Percentiles rank a stretch among this genome's conserved stretches.
Evolutionary conservation across 2,113 vertebrate species (phyloP).

Genomic region (Myanophis thanlyinensis): DNA sequence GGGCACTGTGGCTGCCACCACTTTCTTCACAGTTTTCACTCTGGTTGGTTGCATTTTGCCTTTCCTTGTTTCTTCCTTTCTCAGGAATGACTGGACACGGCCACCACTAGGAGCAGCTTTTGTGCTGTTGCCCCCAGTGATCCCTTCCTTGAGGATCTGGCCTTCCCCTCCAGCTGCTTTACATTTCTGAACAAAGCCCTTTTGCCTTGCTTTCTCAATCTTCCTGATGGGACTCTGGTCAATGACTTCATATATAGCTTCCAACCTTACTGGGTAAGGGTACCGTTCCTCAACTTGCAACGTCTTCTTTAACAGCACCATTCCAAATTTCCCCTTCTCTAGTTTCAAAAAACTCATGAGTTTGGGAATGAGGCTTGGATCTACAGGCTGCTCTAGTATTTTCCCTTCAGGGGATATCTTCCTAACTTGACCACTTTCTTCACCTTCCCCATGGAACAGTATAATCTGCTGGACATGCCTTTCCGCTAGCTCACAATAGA

Average conservation of each 20-base stretch:
- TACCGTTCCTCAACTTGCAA: conserved; percentile 95
- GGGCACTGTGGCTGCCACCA: conserved; percentile 37
- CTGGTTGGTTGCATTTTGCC: conserved; percentile 62
- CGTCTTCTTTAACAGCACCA: conserved; percentile 95
- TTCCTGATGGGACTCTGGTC: conserved; percentile 89
- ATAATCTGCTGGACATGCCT: conserved; percentile 93
- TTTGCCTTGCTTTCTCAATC: conserved; percentile 92
- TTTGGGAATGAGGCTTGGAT: conserved; percentile 84
- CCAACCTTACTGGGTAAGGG: conserved; percentile 93
- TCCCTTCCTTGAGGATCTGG: conserved; percentile 79
- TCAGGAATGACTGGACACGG: conserved; percentile 62
- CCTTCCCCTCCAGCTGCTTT: conserved; percentile 91
- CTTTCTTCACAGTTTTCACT: conserved; percentile 68
- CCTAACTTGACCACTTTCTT: conserved; percentile 86
- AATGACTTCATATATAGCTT: conserved; percentile 94
- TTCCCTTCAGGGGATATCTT: conserved; percentile 89
- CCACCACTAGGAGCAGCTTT: conserved; percentile 45
- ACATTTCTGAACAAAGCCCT: conserved; percentile 93
- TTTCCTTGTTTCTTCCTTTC: conserved; percentile 72
- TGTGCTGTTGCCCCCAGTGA: conserved; percentile 23
- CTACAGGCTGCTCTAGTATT: conserved; percentile 88
- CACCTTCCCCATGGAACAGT: conserved; percentile 91
- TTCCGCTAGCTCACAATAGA: conserved; percentile 95
- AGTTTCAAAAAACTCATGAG: conserved; percentile 93
- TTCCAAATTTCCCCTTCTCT: conserved; percentile 96